Evolutionary conservation across 30 jellyfish, hydroid and myxozoan genomes (phyloP).

Genomic region (Morbakka virulenta): DNA sequence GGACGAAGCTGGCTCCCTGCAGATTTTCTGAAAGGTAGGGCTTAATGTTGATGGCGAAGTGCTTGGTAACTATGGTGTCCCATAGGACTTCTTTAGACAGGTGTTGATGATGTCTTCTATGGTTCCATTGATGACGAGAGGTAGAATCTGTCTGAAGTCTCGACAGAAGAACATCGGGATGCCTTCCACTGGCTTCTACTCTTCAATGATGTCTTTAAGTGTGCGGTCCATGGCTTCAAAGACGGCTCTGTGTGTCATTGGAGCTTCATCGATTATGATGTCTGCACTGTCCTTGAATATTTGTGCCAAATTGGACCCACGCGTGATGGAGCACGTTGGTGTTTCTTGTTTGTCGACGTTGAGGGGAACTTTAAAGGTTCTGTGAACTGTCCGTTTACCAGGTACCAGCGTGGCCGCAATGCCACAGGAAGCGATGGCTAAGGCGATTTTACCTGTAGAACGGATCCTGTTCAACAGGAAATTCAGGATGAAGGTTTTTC

Average conservation of each 20-base stretch:
- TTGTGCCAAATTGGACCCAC: conserved; percentile 26
- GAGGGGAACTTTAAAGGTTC: too few relatives aligned
- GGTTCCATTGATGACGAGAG: conserved; percentile 67
- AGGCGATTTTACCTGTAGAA: conserved; percentile 37
- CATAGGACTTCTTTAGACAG: conserved; percentile 46
- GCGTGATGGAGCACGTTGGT: too few relatives aligned
- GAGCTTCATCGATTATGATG: conserved; percentile 45
- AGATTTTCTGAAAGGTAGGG: neutral
- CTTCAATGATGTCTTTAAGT: conserved; percentile 17
- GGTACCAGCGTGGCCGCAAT: conserved; percentile 63
- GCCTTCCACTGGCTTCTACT: conserved; percentile 47
- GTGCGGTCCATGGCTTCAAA: conserved; percentile 47
- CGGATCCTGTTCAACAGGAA: conserved; percentile 18
- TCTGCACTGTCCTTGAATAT: conserved; percentile 1
- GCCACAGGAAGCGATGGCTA: conserved; percentile 62
- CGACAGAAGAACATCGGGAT: conserved; percentile 47
- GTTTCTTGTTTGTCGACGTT: too few relatives aligned
- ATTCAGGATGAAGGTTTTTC: conserved; percentile 50
- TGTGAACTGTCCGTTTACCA: conserved; percentile 74
- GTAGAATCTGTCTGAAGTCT: conserved; percentile 64
- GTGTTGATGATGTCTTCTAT: conserved; percentile 39
- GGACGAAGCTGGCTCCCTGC: neutral
- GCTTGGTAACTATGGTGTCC: neutral
- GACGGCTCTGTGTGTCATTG: too few relatives aligned
- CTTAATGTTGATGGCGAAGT: too few relatives aligned